Evolutionary conservation across 2,888 invertebrate species (phyloP).

Genomic region (Meganola albula): DNA sequence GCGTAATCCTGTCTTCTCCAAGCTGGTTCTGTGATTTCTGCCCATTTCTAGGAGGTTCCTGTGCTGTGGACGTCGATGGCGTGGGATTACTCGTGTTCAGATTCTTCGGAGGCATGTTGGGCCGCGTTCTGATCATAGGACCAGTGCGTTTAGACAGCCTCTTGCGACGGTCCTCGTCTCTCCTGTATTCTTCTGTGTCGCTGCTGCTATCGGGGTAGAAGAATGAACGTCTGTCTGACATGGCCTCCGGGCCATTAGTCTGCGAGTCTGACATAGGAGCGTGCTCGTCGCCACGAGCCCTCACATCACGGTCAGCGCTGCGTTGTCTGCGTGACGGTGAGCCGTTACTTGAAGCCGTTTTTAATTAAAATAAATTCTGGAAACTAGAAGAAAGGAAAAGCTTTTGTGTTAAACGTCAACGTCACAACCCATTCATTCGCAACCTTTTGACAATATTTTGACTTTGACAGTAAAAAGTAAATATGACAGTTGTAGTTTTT

Average conservation of each 20-base stretch:
- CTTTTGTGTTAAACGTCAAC: slow-evolving; percentile 27
- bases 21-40: slow-evolving; percentile 45
- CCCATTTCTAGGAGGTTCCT: slow-evolving; percentile 50
- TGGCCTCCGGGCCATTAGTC: slow-evolving; percentile 58
- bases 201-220: slow-evolving; percentile 85
- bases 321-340: slow-evolving; percentile 33
- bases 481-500: slow-evolving; percentile 20
- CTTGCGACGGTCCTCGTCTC: slow-evolving; percentile 83
- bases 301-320: slow-evolving; percentile 61
- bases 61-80: slow-evolving; percentile 56
- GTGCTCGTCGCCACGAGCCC: slow-evolving; percentile 54
- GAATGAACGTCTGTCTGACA: slow-evolving; percentile 62
- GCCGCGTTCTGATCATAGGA: slow-evolving; percentile 44
- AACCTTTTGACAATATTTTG: no score
- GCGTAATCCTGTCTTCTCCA: slow-evolving; percentile 88
- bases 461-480: no score
- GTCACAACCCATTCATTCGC: no score
- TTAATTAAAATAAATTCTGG: slow-evolving; percentile 17
- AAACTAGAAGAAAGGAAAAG: slow-evolving; percentile 22
- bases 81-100: slow-evolving; percentile 45
- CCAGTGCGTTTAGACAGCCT: slow-evolving; percentile 64
- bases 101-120: slow-evolving; percentile 60
- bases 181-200: slow-evolving; percentile 89
- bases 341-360: slow-evolving; percentile 27
- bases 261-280: slow-evolving; percentile 64